Conservation (phyloP, 1,140 invertebrate species). For the Marisa cornuarietis region DNA sequence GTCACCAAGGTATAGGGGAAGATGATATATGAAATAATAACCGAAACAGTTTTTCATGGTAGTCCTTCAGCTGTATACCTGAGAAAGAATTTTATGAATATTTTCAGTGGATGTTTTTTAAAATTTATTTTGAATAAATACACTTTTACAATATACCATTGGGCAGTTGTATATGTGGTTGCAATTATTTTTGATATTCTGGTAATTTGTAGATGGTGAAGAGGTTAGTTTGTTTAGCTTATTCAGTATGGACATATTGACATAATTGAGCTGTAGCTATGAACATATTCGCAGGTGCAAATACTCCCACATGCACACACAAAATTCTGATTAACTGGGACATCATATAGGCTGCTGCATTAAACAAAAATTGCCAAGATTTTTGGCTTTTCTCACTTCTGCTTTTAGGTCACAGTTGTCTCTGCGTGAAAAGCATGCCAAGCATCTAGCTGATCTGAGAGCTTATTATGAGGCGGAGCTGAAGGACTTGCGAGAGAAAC, state of each 20-base stretch:
- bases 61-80: no score
- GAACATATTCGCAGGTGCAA: no score
- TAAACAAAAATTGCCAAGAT: neutral
- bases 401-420: conserved; percentile 36
- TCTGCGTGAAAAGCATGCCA: conserved; percentile 53
- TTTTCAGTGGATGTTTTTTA: conserved; percentile 2
- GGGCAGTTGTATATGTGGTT: neutral
- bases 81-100: neutral
- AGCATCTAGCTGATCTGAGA: conserved; percentile 48
- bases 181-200: no score
- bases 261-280: no score
- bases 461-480: conserved; percentile 56
- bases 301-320: neutral
- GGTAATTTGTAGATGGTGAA: no score
- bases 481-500: conserved; percentile 33
- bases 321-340: neutral
- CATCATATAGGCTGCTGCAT: neutral
- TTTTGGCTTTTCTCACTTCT: neutral
- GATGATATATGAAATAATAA: no score
- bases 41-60: no score
- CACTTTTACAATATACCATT: neutral
- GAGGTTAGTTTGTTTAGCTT: neutral
- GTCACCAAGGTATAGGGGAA: conserved; percentile 28
- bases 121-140: neutral
- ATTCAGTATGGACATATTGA: neutral